Percentiles rank a stretch among this genome's conserved stretches.
phyloP scores from a whole-genome alignment of 2,113 vertebrate genomes.

The Podarcis raffonei region DNA sequence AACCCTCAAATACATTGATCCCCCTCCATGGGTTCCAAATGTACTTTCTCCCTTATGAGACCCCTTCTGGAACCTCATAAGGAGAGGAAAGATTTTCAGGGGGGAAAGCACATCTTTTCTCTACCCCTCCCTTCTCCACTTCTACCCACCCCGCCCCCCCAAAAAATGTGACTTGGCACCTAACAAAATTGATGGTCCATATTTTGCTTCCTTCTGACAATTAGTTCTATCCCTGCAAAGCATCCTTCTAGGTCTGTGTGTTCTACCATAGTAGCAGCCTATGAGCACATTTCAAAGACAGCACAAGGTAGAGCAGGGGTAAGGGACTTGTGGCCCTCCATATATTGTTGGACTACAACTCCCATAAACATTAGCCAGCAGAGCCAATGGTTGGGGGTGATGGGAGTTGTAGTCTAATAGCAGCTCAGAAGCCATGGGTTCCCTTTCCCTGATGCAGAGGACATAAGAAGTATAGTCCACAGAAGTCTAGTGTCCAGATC shows the following conservation, averaged over 20 bases:
- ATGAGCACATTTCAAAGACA: not conserved
- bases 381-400: too few relatives aligned
- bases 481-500: not conserved
- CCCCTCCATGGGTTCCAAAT: not conserved
- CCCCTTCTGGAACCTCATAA: not conserved
- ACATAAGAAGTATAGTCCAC: not conserved
- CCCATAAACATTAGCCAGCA: too few relatives aligned
- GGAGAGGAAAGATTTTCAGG: not conserved
- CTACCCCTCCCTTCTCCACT: not conserved
- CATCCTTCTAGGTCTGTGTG: not conserved
- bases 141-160: too few relatives aligned
- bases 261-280: not conserved
- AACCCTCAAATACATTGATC: too few relatives aligned
- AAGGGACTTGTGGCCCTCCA: not conserved
- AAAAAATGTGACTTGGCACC: too few relatives aligned
- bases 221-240: not conserved
- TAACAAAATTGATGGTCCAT: not conserved
- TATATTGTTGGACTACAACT: too few relatives aligned
- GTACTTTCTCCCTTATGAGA: not conserved
- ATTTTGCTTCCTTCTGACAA: not conserved
- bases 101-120: not conserved
- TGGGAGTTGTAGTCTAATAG: too few relatives aligned
- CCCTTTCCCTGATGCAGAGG: not conserved
- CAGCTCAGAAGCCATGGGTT: not conserved
- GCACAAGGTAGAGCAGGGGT: not conserved